Evolutionary conservation across 2,113 vertebrate species (phyloP), one percentile per base, ranked within the genome.

Genomic region (Eclectus roratus): DNA sequence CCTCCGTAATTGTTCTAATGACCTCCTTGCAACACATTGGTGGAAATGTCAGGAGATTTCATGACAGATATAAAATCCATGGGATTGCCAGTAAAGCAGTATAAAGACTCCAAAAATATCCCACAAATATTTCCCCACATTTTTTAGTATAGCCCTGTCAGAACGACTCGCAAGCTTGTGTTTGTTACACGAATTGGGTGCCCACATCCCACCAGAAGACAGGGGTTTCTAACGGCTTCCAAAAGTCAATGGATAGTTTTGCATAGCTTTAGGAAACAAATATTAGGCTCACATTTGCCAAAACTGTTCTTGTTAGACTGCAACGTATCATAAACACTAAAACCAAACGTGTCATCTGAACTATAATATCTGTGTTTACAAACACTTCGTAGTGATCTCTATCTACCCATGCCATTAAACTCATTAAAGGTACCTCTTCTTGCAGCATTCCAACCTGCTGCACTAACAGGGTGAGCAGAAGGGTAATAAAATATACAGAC

Each of bases 11-110:
- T 95, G 88, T 91, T 96, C 85, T 95, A 96, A 94, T 69, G 80
- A 93, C 91, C 93, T 96, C 92, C 96, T 96, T 96, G 92, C 94
- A 91, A 96, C 90, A 94, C 60, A 56, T 92, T 86, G 92, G 94
- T 96, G 73, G 85, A 93, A 97, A 97, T 69, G 88, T 95, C 93
- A 96, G 86, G 69, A 95, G 96, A 96, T 95, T 96, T 96, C 96
- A 85, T 92, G 96, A 96, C 82, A 95, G 95, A 97, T 96, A 96
- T 37, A 88, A 97, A 95, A 94, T 91, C 71, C 93, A 90, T 94
- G 86, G 68, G 82, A 94, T 95, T 96, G 82, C 94, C 95, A 96
- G 93, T 96, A 96, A 95, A 84, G 65, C 80, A 76, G 65, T 28
- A 76, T 65, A 79, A 96, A 95, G 90, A 84, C 88, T 93, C 94